Percentiles rank a stretch among this genome's conserved stretches.
phyloP scores from a whole-genome alignment of 2,113 vertebrate genomes.

The Tenebrosternarchus preto region DNA sequence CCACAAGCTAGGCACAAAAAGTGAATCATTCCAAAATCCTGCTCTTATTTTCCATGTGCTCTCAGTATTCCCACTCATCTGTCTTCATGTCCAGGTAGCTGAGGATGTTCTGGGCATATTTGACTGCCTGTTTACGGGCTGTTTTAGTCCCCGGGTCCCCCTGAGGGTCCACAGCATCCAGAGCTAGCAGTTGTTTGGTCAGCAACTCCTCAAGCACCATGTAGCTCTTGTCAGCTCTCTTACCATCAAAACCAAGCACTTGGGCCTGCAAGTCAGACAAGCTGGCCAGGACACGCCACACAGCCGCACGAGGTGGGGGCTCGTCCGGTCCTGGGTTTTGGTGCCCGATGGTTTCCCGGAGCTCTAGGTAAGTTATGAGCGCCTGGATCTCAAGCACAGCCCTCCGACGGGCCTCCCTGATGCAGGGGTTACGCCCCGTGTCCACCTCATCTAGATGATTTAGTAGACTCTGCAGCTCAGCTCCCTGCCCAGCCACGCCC shows the following conservation, averaged over 20 bases:
- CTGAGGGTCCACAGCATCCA: conserved; percentile 92
- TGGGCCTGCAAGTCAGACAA: conserved; percentile 89
- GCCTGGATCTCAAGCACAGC: conserved; percentile 92
- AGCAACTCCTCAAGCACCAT: conserved; percentile 92
- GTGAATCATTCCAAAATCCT: conserved; percentile 8
- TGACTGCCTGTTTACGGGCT: conserved; percentile 93
- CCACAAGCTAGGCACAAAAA: conserved; percentile 40
- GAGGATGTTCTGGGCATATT: conserved; percentile 94
- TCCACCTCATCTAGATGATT: conserved; percentile 88
- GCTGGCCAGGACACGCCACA: conserved; percentile 87
- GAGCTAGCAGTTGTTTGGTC: conserved; percentile 91
- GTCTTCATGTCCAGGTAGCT: conserved; percentile 97
- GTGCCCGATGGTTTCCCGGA: conserved; percentile 85
- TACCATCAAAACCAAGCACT: conserved; percentile 90
- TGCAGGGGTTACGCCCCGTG: conserved; percentile 90
- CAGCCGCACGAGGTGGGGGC: conserved; percentile 78
- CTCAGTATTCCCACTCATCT: conserved; percentile 94
- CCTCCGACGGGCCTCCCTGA: conserved; percentile 90
- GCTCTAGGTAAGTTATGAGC: conserved; percentile 87
- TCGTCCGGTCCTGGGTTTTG: conserved; percentile 71
- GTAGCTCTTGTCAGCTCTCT: conserved; percentile 91
- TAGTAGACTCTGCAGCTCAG: conserved; percentile 88
- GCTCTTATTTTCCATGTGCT: neutral
- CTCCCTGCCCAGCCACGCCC: conserved; percentile 78
- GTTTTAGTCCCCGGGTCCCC: conserved; percentile 86